These are phyloP conservation scores for Limnothrissa miodon DNA, from an alignment of 2,113 vertebrate species.

Conservation along the genomic window DNA sequence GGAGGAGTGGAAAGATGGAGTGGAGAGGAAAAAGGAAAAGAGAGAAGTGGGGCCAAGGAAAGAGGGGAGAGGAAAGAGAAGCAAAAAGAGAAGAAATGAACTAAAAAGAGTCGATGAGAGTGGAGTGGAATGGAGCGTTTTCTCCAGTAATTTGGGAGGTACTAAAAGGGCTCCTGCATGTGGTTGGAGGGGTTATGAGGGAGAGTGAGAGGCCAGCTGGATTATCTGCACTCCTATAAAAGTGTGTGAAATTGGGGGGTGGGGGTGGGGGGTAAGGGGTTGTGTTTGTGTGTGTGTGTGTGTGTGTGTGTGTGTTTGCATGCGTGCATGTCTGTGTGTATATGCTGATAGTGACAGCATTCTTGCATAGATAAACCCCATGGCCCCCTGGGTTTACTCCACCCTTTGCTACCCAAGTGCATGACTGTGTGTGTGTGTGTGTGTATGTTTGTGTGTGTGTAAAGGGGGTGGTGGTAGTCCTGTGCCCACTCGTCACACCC, in stretches of 20 bases:
- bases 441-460: conserved; percentile 43
- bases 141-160: neutral
- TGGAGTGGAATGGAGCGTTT: neutral
- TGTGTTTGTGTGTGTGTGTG: conserved; percentile 63
- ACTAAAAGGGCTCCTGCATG: neutral
- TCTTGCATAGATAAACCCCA: conserved; percentile 73
- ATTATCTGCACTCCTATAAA: neutral
- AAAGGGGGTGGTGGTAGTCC: conserved; percentile 53
- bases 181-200: conserved; percentile 14
- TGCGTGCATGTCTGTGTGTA: conserved; percentile 56
- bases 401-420: conserved; percentile 63
- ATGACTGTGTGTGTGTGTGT: neutral
- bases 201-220: neutral
- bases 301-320: conserved; percentile 47
- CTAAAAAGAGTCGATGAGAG: neutral
- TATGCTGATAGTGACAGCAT: conserved; percentile 71
- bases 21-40: neutral
- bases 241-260: conserved; percentile 36
- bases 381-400: conserved; percentile 48
- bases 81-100: neutral
- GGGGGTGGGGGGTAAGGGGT: conserved; percentile 29
- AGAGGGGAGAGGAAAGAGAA: neutral
- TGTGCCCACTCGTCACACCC: conserved; percentile 53
- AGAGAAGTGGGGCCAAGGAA: neutral
- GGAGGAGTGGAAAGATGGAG: neutral